Base-by-base conservation (phyloP, 2,888 invertebrate genomes). In the Cryptus armator region DNA sequence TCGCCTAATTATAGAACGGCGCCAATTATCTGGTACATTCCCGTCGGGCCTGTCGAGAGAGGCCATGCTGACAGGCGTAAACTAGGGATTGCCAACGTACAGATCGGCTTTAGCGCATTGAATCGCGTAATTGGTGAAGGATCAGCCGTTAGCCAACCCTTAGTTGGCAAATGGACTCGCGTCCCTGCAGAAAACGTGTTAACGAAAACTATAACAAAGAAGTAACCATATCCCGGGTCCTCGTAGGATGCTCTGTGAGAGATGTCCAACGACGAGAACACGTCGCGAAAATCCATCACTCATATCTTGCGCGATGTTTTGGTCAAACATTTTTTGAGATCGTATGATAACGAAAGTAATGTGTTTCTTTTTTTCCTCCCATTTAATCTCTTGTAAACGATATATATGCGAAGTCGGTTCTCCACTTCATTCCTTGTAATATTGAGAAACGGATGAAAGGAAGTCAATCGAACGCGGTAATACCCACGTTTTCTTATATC, bases 381-480 rank as follows among this genome's bases (percentile, higher is more conserved):
- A 9, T 9, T 37, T 37, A 51, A 51, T n/a, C 51, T 6, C 16
- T 9, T 7, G 59, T 59, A 14, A 12, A 59, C 24, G 14, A 48
- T 0, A 62, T 12, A 62, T 14, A 62, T 32, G 29, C 24, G 24
- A 59, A 3, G 4, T 10, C 24, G 53, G 37, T 37, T 37, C 51
- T 83, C 68, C 56, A 51, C 7, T 64, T 78, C 43, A 44, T 59
- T 62, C 66, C 72, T 48, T 16, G 67, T 56, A 48, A 79, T 76
- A 83, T 74, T 37, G 71, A 56, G 29, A 77, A 77, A 68, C 37
- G 83, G 88, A 88, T 83, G 87, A 77, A 86, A 84, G 83, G 84
- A 76, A 86, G 85, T 86, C 87, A 86, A 88, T 87, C 87, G 86
- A 85, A 87, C 85, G 84, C 87, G 78, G 81, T 89, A 88, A 90